Evolutionary conservation across 2,888 invertebrate genomes (phyloP).

Genomic region (Mesorhabditis spiculigera): DNA sequence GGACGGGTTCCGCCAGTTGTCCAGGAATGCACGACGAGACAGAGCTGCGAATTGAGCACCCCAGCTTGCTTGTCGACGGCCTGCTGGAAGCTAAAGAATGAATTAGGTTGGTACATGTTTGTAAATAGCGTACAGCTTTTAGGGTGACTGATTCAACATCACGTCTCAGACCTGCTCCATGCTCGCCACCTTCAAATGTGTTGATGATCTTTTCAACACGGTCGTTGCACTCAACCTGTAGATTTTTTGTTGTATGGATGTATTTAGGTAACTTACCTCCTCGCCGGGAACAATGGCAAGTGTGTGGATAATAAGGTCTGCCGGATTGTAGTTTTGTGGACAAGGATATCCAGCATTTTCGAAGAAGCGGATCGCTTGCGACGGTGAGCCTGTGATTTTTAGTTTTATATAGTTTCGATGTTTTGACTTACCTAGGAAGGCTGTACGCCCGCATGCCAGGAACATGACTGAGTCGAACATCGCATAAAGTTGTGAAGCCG

Average conservation of each 20-base stretch:
- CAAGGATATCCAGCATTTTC: conserved; percentile 57
- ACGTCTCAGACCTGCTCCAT: conserved; percentile 7
- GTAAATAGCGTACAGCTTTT: background rate
- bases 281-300: conserved; percentile 80
- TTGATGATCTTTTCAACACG: conserved; percentile 55
- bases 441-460: conserved; percentile 85
- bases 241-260: background rate
- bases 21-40: conserved; percentile 40
- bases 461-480: conserved; percentile 63
- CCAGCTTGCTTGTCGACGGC: background rate
- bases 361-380: conserved; percentile 30
- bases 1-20: conserved; percentile 53
- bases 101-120: background rate
- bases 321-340: conserved; percentile 86
- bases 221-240: conserved; percentile 48
- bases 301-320: conserved; percentile 86
- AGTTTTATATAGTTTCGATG: background rate
- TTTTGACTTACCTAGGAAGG: conserved; percentile 71
- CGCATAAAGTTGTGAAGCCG: conserved; percentile 51
- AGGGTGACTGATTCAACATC: background rate
- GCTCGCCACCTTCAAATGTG: conserved; percentile 51
- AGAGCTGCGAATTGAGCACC: conserved; percentile 20
- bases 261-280: conserved; percentile 66
- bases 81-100: background rate
- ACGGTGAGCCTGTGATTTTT: background rate